Base-by-base conservation (phyloP, 2,797 vertebrate species). In the Artibeus lituratus region DNA sequence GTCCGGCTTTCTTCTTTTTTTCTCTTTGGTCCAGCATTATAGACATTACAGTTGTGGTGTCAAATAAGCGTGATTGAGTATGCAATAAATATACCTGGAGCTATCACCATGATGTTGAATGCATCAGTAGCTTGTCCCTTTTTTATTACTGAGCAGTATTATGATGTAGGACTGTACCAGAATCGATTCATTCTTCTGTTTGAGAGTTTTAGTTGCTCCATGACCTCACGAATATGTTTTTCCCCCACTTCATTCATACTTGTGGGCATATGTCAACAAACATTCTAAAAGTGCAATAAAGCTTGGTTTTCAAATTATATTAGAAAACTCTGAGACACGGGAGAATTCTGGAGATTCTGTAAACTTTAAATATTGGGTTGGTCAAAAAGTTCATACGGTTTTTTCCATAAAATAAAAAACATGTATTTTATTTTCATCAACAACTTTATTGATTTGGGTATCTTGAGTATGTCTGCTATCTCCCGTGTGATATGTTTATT, bases 51-150 rank as follows among this genome's bases (percentile, higher is more conserved):
- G 42, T 69, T 87, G 39, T 81, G 89, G 39, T 10, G 29, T 85
- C 10, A 93, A 93, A 65, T 15, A 73, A 90, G 35, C 16, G 81
- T 80, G 47, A 89, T 3, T 84, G 26, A 91, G 19, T 67, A 44
- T 93, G 47, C 69, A 94, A n/a, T 44, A 95, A 91, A 69, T 73
- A 97, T 67, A 53, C 10, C 35, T 57, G 37, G n/a, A 91, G 12
- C 29, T 94, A 85, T 39, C 83, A 88, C 39, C 37, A 65, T 70
- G 70, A 39, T 87, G 24, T 8, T 86, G 42, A 91, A 47, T 74
- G 7, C 16, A 47, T 62, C 49, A 57, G 12, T 15, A 81, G 35
- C 83, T 73, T 37, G 16, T 62, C 81, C 39, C n/a, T 80, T 91
- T 88, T 90, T 53, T 32, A 70, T 19, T 39, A 88, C 9, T 78